These are phyloP conservation scores for Prorops nasuta DNA, from an alignment of 1,140 invertebrate genomes.

Conservation along the genomic window DNA sequence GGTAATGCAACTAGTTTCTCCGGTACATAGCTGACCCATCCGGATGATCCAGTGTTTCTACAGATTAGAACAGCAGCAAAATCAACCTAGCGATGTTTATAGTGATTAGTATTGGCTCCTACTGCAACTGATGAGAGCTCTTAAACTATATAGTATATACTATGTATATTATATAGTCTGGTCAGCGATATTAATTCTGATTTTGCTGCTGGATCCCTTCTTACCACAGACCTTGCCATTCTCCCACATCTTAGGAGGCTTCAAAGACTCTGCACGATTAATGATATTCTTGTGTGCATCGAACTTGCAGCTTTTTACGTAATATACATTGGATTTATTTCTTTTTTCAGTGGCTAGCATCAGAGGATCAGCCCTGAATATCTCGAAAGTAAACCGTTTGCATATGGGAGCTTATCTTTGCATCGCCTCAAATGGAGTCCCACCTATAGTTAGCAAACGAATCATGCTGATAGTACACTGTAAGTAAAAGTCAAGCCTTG, in stretches of 20 bases:
- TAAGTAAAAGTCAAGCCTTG: conserved; percentile 58
- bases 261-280: too few species aligned
- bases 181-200: too few species aligned
- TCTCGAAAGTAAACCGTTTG: conserved; percentile 78
- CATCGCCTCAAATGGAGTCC: conserved; percentile 82
- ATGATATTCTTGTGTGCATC: too few species aligned
- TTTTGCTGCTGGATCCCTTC: too few species aligned
- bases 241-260: too few species aligned
- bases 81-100: conserved; percentile 7
- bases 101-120: conserved; percentile 27
- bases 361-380: conserved; percentile 72
- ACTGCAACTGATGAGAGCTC: too few species aligned
- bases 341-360: conserved; percentile 61
- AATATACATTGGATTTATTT: too few species aligned
- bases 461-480: conserved; percentile 85
- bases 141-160: too few species aligned
- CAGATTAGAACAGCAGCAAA: conserved; percentile 25
- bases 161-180: too few species aligned
- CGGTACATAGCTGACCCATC: background rate
- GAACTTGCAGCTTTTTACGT: too few species aligned
- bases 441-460: conserved; percentile 83
- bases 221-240: too few species aligned
- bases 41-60: conserved; percentile 15
- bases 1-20: conserved; percentile 15
- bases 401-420: conserved; percentile 91